These are phyloP conservation scores for Sander vitreus DNA, from an alignment of 2,113 vertebrate species.

Conservation along the genomic window DNA sequence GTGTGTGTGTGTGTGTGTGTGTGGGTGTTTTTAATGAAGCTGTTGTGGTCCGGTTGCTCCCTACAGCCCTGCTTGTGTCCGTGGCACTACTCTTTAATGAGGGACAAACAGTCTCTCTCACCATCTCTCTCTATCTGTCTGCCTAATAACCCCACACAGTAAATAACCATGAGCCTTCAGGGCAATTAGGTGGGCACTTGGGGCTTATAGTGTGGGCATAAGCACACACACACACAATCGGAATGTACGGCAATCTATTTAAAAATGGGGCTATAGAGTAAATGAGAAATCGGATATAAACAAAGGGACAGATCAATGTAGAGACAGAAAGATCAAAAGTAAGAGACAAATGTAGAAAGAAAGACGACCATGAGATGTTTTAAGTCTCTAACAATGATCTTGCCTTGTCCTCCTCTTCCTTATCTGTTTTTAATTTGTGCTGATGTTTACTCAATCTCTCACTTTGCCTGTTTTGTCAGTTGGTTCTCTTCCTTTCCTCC, in stretches of 20 bases:
- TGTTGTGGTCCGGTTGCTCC: constrained; percentile 55
- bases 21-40: constrained; percentile 50
- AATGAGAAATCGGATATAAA: constrained; percentile 41
- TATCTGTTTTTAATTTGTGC: constrained; percentile 19
- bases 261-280: constrained; percentile 1
- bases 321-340: constrained; percentile 13
- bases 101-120: constrained; percentile 66
- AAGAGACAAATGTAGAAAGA: neutral
- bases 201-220: constrained; percentile 60
- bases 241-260: constrained; percentile 16
- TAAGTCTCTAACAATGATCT: constrained; percentile 11
- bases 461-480: neutral
- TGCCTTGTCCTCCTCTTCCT: neutral
- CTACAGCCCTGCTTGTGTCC: constrained; percentile 57
- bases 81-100: constrained; percentile 72
- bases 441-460: constrained; percentile 10
- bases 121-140: constrained; percentile 50
- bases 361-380: neutral
- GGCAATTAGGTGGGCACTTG: constrained; percentile 74
- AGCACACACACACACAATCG: constrained; percentile 1
- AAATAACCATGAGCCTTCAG: constrained; percentile 74
- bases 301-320: constrained; percentile 18
- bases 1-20: constrained; percentile 55
- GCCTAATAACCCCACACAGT: constrained; percentile 69
- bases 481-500: neutral